Conservation (phyloP, 2,113 vertebrate species). For the Heloderma charlesbogerti region DNA sequence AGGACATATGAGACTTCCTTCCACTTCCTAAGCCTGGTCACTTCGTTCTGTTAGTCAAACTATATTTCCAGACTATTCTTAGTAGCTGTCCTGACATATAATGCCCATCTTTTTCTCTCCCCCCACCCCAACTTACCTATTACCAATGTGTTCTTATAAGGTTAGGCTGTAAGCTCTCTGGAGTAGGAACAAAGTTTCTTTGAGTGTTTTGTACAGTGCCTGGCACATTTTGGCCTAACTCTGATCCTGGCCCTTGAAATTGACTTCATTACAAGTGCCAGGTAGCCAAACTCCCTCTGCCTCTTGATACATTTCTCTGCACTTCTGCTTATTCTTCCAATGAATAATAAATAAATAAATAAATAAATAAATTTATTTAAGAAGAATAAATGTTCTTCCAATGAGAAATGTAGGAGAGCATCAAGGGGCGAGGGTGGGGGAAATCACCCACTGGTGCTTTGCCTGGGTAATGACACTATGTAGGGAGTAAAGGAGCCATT, state of each 20-base stretch:
- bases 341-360: too few species aligned
- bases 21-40: background rate
- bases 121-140: too few species aligned
- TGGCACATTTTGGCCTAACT: background rate
- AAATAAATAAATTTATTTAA: too few species aligned
- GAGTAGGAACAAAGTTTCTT: background rate
- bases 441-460: constrained; percentile 25
- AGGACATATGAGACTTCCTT: background rate
- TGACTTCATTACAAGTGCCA: background rate
- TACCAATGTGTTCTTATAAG: background rate
- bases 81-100: accelerated
- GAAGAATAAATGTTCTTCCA: constrained; percentile 54
- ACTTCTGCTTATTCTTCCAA: constrained; percentile 22
- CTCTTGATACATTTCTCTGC: constrained; percentile 8
- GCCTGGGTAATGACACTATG: constrained; percentile 56
- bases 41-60: background rate
- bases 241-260: background rate
- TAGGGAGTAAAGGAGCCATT: constrained; percentile 58
- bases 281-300: background rate
- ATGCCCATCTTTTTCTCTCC: background rate
- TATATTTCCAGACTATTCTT: background rate
- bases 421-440: background rate
- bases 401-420: constrained; percentile 32
- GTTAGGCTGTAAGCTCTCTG: constrained; percentile 13
- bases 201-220: background rate